phyloP scores from a whole-genome alignment of 1,140 invertebrate genomes.

The Drosophila setifemur region DNA sequence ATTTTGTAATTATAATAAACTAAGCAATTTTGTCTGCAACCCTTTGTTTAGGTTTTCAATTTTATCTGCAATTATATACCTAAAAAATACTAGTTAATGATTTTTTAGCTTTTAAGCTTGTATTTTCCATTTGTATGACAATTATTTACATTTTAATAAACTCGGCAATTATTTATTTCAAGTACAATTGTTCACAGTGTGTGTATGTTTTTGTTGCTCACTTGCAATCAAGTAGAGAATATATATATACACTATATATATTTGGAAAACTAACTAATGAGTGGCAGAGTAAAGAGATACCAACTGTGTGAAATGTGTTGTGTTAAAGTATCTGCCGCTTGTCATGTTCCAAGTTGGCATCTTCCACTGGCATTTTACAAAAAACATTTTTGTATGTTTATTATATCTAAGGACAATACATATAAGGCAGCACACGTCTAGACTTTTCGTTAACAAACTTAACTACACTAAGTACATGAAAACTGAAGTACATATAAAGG shows the following conservation, averaged over 20 bases:
- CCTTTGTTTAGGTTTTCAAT: background rate
- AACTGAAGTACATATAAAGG: slow-evolving; percentile 11
- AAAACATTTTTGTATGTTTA: background rate
- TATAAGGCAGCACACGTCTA: slow-evolving; percentile 50
- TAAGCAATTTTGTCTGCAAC: background rate
- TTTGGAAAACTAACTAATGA: slow-evolving; percentile 16
- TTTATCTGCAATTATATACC: slow-evolving; percentile 6
- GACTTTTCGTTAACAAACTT: slow-evolving; percentile 44
- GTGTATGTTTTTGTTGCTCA: background rate
- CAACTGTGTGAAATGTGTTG: too few species aligned
- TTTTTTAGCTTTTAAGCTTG: background rate
- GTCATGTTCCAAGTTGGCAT: slow-evolving; percentile 14
- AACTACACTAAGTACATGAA: slow-evolving; percentile 43
- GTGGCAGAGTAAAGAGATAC: background rate
- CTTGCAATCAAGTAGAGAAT: slow-evolving; percentile 3
- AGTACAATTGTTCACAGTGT: slow-evolving; percentile 25
- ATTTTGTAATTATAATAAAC: too few species aligned
- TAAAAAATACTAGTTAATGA: background rate
- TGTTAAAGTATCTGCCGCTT: slow-evolving; percentile 10
- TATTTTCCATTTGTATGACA: background rate
- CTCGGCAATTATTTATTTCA: slow-evolving; percentile 15
- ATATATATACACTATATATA: slow-evolving; percentile 19
- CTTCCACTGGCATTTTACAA: slow-evolving; percentile 12
- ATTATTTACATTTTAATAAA: slow-evolving; percentile 39
- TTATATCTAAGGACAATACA: slow-evolving; percentile 45